Percentiles rank a stretch among this genome's conserved stretches.
phyloP scores from a whole-genome alignment of 2,888 invertebrate genomes.

The Scelioninae gen. 2 region DNA sequence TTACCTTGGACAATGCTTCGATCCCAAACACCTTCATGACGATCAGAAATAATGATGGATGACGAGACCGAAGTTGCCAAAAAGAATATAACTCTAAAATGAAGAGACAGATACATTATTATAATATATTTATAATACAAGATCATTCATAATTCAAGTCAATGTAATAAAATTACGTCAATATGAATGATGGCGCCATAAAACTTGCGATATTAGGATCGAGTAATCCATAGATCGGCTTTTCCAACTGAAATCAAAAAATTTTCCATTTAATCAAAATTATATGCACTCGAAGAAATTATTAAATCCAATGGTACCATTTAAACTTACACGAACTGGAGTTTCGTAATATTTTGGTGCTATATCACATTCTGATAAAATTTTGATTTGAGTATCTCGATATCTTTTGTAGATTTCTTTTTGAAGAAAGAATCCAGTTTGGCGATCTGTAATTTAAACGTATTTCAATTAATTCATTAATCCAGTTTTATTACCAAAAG shows the following conservation, averaged over 20 bases:
- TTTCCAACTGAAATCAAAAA: conserved; percentile 77
- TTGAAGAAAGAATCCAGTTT: conserved; percentile 86
- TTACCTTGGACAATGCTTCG: conserved; percentile 87
- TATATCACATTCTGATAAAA: conserved; percentile 81
- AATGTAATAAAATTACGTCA: conserved; percentile 79
- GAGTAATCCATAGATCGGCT: conserved; percentile 82
- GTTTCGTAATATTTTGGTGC: conserved; percentile 77
- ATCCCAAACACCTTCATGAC: conserved; percentile 91
- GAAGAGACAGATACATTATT: conserved; percentile 1
- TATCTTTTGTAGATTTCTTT: conserved; percentile 82
- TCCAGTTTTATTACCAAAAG: too few species aligned
- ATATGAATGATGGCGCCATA: conserved; percentile 89
- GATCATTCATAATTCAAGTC: too few species aligned
- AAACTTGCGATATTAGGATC: conserved; percentile 86
- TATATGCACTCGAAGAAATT: background rate
- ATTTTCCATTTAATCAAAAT: conserved; percentile 52
- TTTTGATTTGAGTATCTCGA: conserved; percentile 79
- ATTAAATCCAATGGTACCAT: background rate
- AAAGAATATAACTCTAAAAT: conserved; percentile 87
- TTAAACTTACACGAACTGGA: conserved; percentile 77
- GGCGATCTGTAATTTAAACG: conserved; percentile 82
- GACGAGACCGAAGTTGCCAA: conserved; percentile 90
- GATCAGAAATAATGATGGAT: conserved; percentile 87
- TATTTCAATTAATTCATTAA: too few species aligned
- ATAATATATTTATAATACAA: background rate